A percentile compares a stretch with the other conserved stretches of the same genome.
Conservation (phyloP, 1,140 invertebrate genomes). For the Cardiocondyla obscurior region DNA sequence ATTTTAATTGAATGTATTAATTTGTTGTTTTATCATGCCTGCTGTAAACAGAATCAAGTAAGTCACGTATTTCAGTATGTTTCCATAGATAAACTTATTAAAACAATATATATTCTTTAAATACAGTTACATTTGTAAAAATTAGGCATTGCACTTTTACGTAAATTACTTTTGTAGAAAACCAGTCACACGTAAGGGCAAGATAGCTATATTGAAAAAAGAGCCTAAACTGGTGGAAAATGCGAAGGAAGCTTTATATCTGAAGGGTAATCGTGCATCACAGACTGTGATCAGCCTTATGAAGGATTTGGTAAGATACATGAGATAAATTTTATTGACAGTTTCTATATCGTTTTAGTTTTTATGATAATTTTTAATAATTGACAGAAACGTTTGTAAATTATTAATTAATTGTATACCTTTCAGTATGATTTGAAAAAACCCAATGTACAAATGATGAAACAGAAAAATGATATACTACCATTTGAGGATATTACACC, state of each 20-base stretch:
- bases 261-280: constrained; percentile 94
- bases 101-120: constrained; percentile 28
- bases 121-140: background rate
- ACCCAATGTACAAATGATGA: constrained; percentile 90
- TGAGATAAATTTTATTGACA: background rate
- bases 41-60: constrained; percentile 82
- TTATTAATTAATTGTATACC: constrained; percentile 38
- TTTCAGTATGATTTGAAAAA: constrained; percentile 92
- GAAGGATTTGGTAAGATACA: constrained; percentile 91
- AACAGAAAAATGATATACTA: constrained; percentile 92
- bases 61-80: constrained; percentile 65
- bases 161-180: constrained; percentile 86
- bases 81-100: background rate
- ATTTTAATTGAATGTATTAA: constrained; percentile 26
- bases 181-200: constrained; percentile 94
- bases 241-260: constrained; percentile 92
- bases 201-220: constrained; percentile 90
- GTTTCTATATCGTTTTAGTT: background rate
- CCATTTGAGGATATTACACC: constrained; percentile 93
- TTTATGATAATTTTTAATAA: background rate
- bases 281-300: constrained; percentile 89
- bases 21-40: constrained; percentile 70
- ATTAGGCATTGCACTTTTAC: constrained; percentile 5
- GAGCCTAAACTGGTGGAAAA: constrained; percentile 96
- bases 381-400: background rate